These are phyloP conservation scores for Nansenia antarctica DNA, from an alignment of 2,113 vertebrate species.

Conservation along the genomic window DNA sequence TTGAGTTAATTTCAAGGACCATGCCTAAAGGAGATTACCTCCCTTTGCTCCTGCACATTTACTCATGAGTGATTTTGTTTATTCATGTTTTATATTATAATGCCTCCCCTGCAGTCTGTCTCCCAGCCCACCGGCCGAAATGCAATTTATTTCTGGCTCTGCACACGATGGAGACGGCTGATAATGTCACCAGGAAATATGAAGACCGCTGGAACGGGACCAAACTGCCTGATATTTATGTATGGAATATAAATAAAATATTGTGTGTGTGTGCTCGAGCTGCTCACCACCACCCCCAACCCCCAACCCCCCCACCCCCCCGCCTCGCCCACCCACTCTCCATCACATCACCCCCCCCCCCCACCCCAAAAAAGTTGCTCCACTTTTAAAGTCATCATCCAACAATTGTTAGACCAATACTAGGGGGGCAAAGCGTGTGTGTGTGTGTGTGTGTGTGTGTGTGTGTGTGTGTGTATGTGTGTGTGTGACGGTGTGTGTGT, in stretches of 20 bases:
- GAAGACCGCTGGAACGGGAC: slow-evolving; percentile 76
- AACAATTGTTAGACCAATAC: slow-evolving; percentile 21
- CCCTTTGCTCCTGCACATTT: slow-evolving; percentile 77
- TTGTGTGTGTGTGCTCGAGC: slow-evolving; percentile 65
- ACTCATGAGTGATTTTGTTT: slow-evolving; percentile 82
- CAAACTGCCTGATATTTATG: slow-evolving; percentile 79
- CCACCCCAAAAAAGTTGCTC: slow-evolving; percentile 51
- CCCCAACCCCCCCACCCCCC: slow-evolving; percentile 17
- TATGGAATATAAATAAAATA: slow-evolving; percentile 81
- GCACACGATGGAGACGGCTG: slow-evolving; percentile 76
- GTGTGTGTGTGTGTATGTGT: slow-evolving; percentile 15
- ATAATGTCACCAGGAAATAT: slow-evolving; percentile 80
- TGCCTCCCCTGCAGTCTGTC: slow-evolving; percentile 71
- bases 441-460: slow-evolving; percentile 16
- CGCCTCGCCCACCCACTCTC: not conserved
- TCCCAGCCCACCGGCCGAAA: slow-evolving; percentile 73
- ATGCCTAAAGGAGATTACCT: slow-evolving; percentile 80
- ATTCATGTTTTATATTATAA: slow-evolving; percentile 82
- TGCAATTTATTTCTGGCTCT: slow-evolving; percentile 80
- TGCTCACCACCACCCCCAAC: not conserved
- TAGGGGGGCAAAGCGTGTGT: not conserved
- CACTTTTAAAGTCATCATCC: slow-evolving; percentile 47
- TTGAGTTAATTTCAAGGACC: slow-evolving; percentile 80
- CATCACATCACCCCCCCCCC: slow-evolving; percentile 20
- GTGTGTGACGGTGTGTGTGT: slow-evolving; percentile 3